phyloP scores from a whole-genome alignment of 2,113 vertebrate genomes.

The Pluvialis apricaria region DNA sequence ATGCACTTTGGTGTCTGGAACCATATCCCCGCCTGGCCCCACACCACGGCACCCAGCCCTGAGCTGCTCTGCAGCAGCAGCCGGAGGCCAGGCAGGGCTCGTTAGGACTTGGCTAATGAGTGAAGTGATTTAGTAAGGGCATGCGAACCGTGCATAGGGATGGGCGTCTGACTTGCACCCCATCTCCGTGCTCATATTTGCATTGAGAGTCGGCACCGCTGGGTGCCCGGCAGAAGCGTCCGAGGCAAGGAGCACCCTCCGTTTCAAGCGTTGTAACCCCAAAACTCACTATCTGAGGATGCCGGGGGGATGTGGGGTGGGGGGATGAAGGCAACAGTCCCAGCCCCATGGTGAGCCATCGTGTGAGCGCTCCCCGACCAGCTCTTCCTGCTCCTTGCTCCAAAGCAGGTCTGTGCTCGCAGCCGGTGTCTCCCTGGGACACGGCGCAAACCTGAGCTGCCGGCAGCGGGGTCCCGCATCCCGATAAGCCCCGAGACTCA shows the following conservation, averaged over 20 bases:
- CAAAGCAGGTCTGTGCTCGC: neutral
- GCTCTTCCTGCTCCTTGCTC: neutral
- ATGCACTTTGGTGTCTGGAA: neutral
- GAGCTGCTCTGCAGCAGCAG: neutral
- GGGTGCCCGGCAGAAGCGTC: neutral
- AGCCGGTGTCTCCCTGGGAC: neutral
- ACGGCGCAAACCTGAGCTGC: neutral
- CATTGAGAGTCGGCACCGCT: neutral
- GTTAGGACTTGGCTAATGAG: neutral
- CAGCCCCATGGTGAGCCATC: neutral
- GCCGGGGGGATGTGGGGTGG: rapidly evolving
- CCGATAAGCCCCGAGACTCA: neutral
- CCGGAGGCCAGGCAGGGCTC: neutral
- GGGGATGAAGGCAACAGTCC: neutral
- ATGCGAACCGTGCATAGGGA: rapidly evolving
- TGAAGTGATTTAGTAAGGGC: neutral
- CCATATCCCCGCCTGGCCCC: neutral
- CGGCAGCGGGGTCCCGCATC: neutral
- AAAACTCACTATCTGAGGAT: neutral
- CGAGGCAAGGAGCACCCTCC: neutral
- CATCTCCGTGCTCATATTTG: rapidly evolving
- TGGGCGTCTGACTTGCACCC: neutral
- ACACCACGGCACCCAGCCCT: neutral
- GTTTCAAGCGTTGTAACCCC: neutral
- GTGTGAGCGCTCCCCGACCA: neutral